A percentile compares a stretch with the other conserved stretches of the same genome.
phyloP scores from a whole-genome alignment of 2,888 invertebrate genomes.

The Molorchus minor region DNA sequence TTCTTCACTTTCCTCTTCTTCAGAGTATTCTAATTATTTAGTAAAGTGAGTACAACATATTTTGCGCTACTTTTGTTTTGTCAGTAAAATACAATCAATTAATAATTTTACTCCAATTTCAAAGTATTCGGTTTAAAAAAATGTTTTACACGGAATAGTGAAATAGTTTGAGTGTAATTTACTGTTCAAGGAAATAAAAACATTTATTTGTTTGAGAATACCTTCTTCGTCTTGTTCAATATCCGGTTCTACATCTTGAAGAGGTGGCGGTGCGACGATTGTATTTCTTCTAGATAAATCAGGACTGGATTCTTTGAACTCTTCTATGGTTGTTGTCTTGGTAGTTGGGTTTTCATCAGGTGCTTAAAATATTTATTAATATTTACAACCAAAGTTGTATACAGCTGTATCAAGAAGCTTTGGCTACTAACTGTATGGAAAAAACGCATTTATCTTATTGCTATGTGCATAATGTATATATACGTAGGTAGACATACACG shows the following conservation, averaged over 20 bases:
- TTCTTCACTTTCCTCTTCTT: constrained; percentile 59
- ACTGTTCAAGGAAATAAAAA: too few species aligned
- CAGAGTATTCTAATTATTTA: constrained; percentile 56
- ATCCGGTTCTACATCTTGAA: constrained; percentile 56
- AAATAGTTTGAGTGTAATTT: too few species aligned
- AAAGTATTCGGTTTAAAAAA: constrained; percentile 14
- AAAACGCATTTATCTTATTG: too few species aligned
- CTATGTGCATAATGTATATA: too few species aligned
- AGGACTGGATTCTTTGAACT: constrained; percentile 43
- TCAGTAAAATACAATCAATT: background rate
- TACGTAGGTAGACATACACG: too few species aligned
- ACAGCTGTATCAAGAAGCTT: too few species aligned
- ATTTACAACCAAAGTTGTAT: too few species aligned
- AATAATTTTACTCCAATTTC: too few species aligned
- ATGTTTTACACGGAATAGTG: too few species aligned
- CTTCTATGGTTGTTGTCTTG: constrained; percentile 16
- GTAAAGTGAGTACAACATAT: too few species aligned
- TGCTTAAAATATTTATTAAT: constrained; percentile 35
- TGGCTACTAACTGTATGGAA: too few species aligned
- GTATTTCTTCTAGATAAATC: constrained; percentile 64
- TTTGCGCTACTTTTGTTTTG: too few species aligned
- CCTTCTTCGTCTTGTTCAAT: constrained; percentile 58
- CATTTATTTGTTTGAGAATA: constrained; percentile 40
- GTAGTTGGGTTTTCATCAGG: constrained; percentile 31
- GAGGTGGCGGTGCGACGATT: constrained; percentile 60